Base-by-base conservation (phyloP, 2,113 vertebrate species). In the Bagarius yarrelli region DNA sequence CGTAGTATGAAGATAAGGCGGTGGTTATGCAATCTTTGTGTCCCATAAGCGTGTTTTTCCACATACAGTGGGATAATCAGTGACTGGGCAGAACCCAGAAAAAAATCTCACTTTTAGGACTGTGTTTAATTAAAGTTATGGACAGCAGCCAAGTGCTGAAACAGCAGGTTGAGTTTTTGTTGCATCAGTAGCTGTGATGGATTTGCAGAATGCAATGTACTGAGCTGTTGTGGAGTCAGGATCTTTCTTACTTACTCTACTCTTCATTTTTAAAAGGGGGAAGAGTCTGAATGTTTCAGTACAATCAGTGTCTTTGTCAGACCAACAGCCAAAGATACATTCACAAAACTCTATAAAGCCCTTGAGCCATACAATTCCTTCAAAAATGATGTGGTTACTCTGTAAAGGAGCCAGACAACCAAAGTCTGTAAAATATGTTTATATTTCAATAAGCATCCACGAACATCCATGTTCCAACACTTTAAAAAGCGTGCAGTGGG, bases 201-300 rank as follows among this genome's bases (percentile, higher is more conserved):
- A 70, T 83, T 85, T 83, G 78, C 73, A 55, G 66, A 47, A 3
- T 23, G 23, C 64, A 30, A 47, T 70, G 36, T 18, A 59, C 53
- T 21, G n/a, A 1, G 56, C 67, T 71, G 55, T 71, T 77, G 77
- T 81, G 56, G 44, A 83, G 75, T 84, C 81, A 84, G 78, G 81
- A 34, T 5, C 79, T 84, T 83, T 71, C 63, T 70, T 79, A 81
- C 79, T 79, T 50, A 66, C 75, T 52, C 11, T 32, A 32, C 44
- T 21, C 2, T 30, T 78, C 53, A 66, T 40, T 40, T 64, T 25
- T 25, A 64, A 18, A 4, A 30, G n/a, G 47, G n/a, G 27, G 69
- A 55, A 32, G 25, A 70, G n/a, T 74, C 27, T 72, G 36, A 3
- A 40, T 4, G 36, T 40, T 4, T 8, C 44, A 11, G 44, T 47